Evolutionary conservation across 2,113 vertebrate species (phyloP), one percentile per base, ranked within the genome.

Genomic region (Nansenia antarctica): DNA sequence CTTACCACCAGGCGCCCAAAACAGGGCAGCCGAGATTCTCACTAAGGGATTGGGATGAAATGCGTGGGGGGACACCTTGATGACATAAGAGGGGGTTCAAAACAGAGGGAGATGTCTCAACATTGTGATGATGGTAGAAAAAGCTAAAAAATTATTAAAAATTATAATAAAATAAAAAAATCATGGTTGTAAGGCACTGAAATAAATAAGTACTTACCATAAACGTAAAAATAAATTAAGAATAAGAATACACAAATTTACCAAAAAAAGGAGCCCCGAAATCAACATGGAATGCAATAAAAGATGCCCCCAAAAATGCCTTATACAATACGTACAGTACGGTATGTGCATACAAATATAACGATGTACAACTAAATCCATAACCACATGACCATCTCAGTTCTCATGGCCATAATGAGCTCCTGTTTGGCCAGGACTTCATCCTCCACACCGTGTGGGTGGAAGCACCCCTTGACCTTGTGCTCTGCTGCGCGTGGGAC

Each of bases 41-140:
- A 84, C 82, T 90, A 89, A 87, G 82, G 85, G 82, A 82, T 86
- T 77, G 84, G 87, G 87, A 88, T 88, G 89, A 87, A 89, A 92
- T 89, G 84, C 85, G 86, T 85, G 87, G 83, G 84, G 86, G 88
- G n/a, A n/a, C 70, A 83, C 86, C 84, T 90, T 88, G 69, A 87
- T 86, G 86, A 91, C 87, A 89, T 67, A 88, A n/a, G 81, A 86
- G 76, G 52, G 61, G 84, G 85, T 83, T 88, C 67, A 87, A 88
- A 86, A n/a, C 79, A 90, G 82, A 89, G 81, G 83, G 76, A 86
- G 72, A 86, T 53, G 79, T 85, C 82, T 88, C 81, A 90, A 88
- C 83, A 87, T 70, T 73, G 66, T 74, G 83, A 85, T 82, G 81
- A 85, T 62, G 83, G 83, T 75, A 86, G 80, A 72, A 83, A 70